These are phyloP conservation scores for Pemphigus obesinymphae DNA, from an alignment of 1,140 invertebrate species.

Conservation along the genomic window DNA sequence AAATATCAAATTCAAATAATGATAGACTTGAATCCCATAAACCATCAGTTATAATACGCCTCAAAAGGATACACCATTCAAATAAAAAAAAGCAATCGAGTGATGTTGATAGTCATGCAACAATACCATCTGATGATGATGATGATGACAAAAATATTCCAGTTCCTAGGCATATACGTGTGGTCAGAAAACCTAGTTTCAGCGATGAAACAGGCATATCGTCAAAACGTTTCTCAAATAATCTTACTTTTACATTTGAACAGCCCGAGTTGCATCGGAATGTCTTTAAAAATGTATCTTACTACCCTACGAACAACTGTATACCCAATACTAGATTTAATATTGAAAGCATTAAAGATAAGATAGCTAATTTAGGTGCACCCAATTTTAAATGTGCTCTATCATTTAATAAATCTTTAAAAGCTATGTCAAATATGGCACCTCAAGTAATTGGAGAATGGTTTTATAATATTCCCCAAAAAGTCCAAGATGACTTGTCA, in stretches of 20 bases:
- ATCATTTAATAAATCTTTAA: not conserved
- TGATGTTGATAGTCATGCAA: not conserved
- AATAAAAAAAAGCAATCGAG: not conserved
- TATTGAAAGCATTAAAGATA: not conserved
- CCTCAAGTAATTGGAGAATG: not conserved
- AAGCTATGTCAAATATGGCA: not conserved
- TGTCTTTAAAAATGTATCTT: not conserved
- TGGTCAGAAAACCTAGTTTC: conserved; percentile 7
- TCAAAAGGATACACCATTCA: not conserved
- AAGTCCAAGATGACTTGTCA: conserved; percentile 22
- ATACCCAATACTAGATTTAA: not conserved
- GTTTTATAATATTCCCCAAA: conserved; percentile 22
- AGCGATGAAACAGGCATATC: not conserved
- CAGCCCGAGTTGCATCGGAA: not conserved
- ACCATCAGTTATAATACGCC: conserved; percentile 28
- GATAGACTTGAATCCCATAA: not conserved
- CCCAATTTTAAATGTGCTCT: not conserved
- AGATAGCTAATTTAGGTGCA: not conserved
- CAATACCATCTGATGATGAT: not conserved
- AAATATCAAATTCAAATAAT: not conserved
- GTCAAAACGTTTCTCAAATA: not conserved
- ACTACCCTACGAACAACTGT: not conserved
- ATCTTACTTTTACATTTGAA: conserved; percentile 17
- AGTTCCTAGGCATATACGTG: not conserved
- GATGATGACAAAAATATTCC: not conserved